These are phyloP conservation scores for Halichoerus grypus DNA, from an alignment of 2,113 vertebrate species.

Conservation along the genomic window DNA sequence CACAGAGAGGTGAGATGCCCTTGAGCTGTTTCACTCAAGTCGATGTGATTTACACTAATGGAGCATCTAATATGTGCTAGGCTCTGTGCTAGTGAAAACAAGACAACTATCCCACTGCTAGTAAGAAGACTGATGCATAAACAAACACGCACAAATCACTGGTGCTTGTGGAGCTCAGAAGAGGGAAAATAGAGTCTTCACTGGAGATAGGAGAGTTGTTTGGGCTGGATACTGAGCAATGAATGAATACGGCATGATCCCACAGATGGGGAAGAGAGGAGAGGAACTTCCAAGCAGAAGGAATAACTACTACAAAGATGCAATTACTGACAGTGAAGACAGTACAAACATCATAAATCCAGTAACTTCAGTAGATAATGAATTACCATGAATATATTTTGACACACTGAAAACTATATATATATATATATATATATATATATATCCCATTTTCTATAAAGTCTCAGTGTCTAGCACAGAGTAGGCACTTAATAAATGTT, in stretches of 20 bases:
- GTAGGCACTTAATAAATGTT: background rate
- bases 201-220: background rate
- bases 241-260: background rate
- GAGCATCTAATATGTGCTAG: background rate
- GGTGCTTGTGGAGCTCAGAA: background rate
- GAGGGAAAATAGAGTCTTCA: background rate
- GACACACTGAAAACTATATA: background rate
- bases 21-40: background rate
- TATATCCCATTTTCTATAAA: conserved; percentile 7
- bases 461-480: background rate
- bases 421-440: no score
- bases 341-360: conserved; percentile 13
- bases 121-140: background rate
- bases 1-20: background rate
- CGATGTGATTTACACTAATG: background rate
- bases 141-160: background rate
- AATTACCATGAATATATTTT: background rate
- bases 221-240: background rate
- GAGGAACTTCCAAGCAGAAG: background rate
- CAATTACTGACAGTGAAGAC: conserved; percentile 14
- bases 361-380: conserved; percentile 29
- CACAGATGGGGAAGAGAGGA: background rate
- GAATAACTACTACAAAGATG: background rate
- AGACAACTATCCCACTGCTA: background rate
- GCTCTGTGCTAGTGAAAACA: background rate